phyloP scores from a whole-genome alignment of 2,113 vertebrate species.

The Oryctolagus cuniculus region mOryCun1.1 NC_091434.1:171334001-171334500 shows the following conservation, averaged over 20 bases:
- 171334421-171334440: not conserved
- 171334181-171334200: not conserved
- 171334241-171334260: not conserved
- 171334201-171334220: not conserved
- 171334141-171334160: not conserved
- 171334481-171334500: not conserved
- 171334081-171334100: constrained; percentile 24
- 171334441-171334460: not conserved
- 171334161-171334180: not conserved
- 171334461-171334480: not conserved
- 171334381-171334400: constrained; percentile 7
- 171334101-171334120: not conserved
- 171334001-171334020: not conserved
- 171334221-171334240: not conserved
- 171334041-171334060: not conserved
- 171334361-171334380: not conserved
- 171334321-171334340: not conserved
- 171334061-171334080: not conserved
- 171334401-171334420: not conserved
- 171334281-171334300: not conserved
- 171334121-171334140: not conserved
- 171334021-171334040: not conserved
- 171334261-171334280: not conserved
- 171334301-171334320: not conserved
- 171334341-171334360: not conserved